Evolutionary conservation across 2,797 vertebrate genomes (phyloP).

Genomic region (Nannoperca australis): DNA sequence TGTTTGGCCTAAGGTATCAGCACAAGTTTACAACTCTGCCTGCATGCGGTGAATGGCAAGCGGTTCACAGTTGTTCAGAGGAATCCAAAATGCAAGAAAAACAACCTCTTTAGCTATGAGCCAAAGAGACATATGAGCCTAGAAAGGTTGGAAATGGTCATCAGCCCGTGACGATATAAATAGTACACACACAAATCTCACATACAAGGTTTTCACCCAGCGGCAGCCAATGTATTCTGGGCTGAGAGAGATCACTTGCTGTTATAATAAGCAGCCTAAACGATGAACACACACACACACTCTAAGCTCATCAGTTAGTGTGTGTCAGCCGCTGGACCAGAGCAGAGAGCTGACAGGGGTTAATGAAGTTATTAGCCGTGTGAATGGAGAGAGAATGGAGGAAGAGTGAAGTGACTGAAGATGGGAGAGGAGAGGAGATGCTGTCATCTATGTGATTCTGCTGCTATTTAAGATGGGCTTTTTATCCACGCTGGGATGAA

Average conservation of each 20-base stretch:
- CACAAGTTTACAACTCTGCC: neutral
- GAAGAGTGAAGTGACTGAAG: conserved; percentile 24
- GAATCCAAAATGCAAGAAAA: neutral
- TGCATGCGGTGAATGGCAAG: neutral
- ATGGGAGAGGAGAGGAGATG: conserved; percentile 11
- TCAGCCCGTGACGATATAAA: neutral
- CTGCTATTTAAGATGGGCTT: neutral
- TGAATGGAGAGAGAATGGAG: conserved; percentile 27
- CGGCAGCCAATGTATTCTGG: neutral
- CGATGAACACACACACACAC: neutral
- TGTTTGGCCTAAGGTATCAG: neutral
- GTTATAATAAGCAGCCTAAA: conserved; percentile 21
- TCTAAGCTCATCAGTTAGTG: conserved; percentile 29
- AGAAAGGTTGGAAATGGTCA: neutral
- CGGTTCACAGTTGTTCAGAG: too few relatives aligned
- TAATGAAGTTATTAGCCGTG: conserved; percentile 59
- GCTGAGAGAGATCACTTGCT: conserved; percentile 6
- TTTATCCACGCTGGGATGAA: conserved; percentile 1
- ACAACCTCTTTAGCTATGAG: neutral
- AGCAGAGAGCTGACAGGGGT: conserved; percentile 46
- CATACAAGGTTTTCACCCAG: conserved; percentile 9
- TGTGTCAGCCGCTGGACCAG: conserved; percentile 9
- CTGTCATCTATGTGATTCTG: conserved; percentile 16
- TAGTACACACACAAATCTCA: neutral
- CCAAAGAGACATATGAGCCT: neutral